Base-by-base conservation (phyloP, 2,888 invertebrate species). In the Lithophane semibrunnea region DNA sequence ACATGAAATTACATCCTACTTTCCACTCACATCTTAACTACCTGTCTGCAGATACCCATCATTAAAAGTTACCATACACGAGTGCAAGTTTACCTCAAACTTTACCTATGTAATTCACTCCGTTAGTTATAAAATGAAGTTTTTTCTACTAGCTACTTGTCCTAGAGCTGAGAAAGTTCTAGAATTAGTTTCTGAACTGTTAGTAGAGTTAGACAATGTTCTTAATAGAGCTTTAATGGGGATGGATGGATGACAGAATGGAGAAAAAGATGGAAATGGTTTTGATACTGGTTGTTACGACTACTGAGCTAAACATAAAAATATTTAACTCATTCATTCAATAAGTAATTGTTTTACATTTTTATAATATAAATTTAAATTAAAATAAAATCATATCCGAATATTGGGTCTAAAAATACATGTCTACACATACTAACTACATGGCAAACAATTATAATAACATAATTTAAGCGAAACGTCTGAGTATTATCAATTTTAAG, bases 161-260 rank as follows among this genome's bases (percentile, higher is more conserved):
- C 44, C 52, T 44, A 49, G 68, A 61, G 58, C 71, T 42, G 24
- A 12, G 47, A 63, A 79, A 86, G 70, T 88, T 78, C 61, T 76
- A 70, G 81, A 88, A 88, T 88, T 81, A 84, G 86, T 86, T 86
- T 84, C 63, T 76, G 47, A 86, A 86, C 86, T 81, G 70, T 84
- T 70, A 75, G 73, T 77, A 21, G 76, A 84, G 81, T 81, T 83
- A 86, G 79, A 84, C 69, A 79, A 72, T 49, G 66, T 87, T 86
- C 68, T 85, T 86, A 87, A 86, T 85, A 79, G 88, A 77, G 37
- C 67, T 88, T 65, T 81, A 80, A 80, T 80, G 29, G 73, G 83
- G 56, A 65, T 63, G n/a, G n/a, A n/a, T n/a, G n/a, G n/a, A n/a
- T n/a, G 8, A 37, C 37, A 3, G 37, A 37, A 37, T 37, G 37